phyloP scores from a whole-genome alignment of 2,797 vertebrate genomes.

The Spinus olivaceus region DNA sequence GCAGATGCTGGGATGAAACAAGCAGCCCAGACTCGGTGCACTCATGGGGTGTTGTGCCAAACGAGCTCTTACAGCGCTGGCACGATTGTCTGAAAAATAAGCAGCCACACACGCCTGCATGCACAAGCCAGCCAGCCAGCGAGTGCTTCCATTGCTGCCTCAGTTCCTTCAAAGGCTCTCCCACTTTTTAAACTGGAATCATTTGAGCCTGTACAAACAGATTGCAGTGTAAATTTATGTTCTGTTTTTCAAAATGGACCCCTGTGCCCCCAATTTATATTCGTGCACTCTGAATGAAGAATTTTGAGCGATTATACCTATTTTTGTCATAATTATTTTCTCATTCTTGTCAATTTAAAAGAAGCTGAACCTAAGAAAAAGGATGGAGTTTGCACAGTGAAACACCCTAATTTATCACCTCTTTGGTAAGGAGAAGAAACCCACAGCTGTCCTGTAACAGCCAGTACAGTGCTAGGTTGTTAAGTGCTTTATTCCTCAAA shows the following conservation, averaged over 20 bases:
- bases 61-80: not conserved
- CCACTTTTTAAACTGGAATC: not conserved
- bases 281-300: not conserved
- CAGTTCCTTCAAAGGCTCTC: not conserved
- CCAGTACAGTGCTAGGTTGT: rapidly evolving
- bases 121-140: not conserved
- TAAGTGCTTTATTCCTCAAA: not conserved
- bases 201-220: not conserved
- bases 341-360: not conserved
- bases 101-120: rapidly evolving
- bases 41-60: not conserved
- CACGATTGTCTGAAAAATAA: not conserved
- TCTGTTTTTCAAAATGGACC: not conserved
- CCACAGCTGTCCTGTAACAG: not conserved
- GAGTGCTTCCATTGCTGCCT: rapidly evolving
- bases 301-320: not conserved
- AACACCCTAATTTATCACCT: not conserved
- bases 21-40: not conserved
- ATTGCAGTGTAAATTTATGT: not conserved
- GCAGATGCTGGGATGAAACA: constrained; percentile 10
- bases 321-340: not conserved
- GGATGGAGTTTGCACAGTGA: not conserved
- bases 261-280: not conserved
- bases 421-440: not conserved
- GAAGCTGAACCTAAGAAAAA: not conserved